These are phyloP conservation scores for Calyptommatus sinebrachiatus DNA, from an alignment of 2,113 vertebrate species.

Conservation along the genomic window DNA sequence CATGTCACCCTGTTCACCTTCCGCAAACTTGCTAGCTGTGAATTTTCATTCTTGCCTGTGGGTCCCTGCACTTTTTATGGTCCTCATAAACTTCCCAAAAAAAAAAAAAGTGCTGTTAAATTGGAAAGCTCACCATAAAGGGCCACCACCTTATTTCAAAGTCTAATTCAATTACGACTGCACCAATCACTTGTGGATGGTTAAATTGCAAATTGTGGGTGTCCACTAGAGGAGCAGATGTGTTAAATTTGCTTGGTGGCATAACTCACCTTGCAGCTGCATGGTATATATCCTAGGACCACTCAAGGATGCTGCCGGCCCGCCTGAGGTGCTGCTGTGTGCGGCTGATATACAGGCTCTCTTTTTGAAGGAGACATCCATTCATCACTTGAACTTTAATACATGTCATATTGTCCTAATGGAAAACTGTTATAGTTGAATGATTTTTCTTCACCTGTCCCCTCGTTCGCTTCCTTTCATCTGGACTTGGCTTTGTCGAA, in stretches of 20 bases:
- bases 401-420: slow-evolving; percentile 56
- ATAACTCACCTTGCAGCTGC: slow-evolving; percentile 53
- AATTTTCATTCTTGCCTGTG: slow-evolving; percentile 19
- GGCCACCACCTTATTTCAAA: slow-evolving; percentile 53
- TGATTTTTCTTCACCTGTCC: slow-evolving; percentile 50
- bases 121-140: slow-evolving; percentile 40
- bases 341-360: slow-evolving; percentile 58
- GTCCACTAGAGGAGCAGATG: slow-evolving; percentile 58
- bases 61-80: slow-evolving; percentile 36
- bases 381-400: slow-evolving; percentile 51
- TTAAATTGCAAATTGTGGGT: slow-evolving; percentile 74
- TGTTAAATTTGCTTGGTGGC: slow-evolving; percentile 55
- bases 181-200: slow-evolving; percentile 61
- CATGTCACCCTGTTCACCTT: slow-evolving; percentile 37
- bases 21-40: slow-evolving; percentile 24
- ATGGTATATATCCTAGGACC: slow-evolving; percentile 37
- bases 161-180: slow-evolving; percentile 67
- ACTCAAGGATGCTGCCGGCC: slow-evolving; percentile 51
- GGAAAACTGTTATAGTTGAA: slow-evolving; percentile 63
- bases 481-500: slow-evolving; percentile 43
- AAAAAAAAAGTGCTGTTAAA: slow-evolving; percentile 48
- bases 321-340: slow-evolving; percentile 26
- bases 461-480: slow-evolving; percentile 36
- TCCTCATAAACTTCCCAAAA: slow-evolving; percentile 41
- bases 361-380: slow-evolving; percentile 67